phyloP scores from a whole-genome alignment of 1,140 invertebrate genomes.

The Microplitis mediator region DNA sequence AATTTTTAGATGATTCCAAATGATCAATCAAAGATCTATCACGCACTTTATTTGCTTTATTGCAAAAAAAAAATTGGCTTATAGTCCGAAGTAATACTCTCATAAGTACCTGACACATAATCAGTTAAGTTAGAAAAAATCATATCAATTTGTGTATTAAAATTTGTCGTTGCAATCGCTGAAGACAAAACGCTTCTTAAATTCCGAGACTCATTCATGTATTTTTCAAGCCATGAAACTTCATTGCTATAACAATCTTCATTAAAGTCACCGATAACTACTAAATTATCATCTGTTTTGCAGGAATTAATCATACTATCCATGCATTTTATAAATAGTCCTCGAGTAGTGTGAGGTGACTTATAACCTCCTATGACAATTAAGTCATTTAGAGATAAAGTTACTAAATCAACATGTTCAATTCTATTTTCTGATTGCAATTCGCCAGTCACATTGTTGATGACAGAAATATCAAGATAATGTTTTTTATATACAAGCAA shows the following conservation, averaged over 20 bases:
- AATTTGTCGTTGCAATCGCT: background rate
- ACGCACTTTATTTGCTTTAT: background rate
- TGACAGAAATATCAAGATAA: no score
- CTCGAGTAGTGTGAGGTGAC: background rate
- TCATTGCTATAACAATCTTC: no score
- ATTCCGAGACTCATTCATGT: no score
- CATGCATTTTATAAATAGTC: background rate
- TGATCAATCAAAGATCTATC: background rate
- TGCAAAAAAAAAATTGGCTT: background rate
- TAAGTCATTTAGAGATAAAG: background rate
- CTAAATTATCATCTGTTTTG: no score
- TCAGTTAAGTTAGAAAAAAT: background rate
- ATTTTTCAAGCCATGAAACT: no score
- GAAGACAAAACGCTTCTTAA: background rate
- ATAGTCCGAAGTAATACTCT: background rate
- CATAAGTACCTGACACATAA: background rate
- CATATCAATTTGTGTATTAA: conserved; percentile 5
- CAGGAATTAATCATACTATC: background rate
- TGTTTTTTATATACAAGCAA: background rate
- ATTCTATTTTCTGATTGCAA: background rate
- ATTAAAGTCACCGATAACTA: no score
- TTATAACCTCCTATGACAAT: background rate
- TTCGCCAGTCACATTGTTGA: no score
- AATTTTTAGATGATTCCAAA: background rate
- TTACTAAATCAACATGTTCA: background rate